Evolutionary conservation across 1,140 invertebrate genomes (phyloP).

Genomic region (Chrysopa pallens): DNA sequence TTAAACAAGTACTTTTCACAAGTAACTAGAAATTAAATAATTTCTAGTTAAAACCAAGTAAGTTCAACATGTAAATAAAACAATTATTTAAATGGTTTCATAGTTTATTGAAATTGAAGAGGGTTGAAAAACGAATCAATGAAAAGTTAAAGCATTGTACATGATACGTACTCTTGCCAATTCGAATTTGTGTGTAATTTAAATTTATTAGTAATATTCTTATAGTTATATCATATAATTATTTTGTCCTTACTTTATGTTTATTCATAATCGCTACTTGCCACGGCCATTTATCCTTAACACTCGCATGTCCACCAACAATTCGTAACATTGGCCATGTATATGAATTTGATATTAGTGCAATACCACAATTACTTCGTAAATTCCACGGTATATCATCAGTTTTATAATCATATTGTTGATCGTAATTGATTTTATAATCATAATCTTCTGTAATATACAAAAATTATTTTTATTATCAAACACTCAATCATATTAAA

Average conservation of each 20-base stretch:
- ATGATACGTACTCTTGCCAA: no score
- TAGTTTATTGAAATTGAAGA: no score
- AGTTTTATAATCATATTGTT: background rate
- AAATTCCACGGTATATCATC: background rate
- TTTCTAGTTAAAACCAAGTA: no score
- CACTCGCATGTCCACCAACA: slow-evolving; percentile 63
- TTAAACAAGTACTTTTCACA: no score
- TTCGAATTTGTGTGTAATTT: no score
- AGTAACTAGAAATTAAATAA: no score
- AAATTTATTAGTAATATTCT: no score
- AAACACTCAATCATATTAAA: background rate
- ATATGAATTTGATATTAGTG: background rate
- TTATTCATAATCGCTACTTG: slow-evolving; percentile 77
- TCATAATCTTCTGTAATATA: background rate
- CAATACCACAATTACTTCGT: background rate
- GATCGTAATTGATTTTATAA: background rate
- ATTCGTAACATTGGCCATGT: slow-evolving; percentile 45
- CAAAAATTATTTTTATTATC: background rate
- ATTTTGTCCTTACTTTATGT: slow-evolving; percentile 39
- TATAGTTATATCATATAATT: no score
- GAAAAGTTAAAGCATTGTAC: no score
- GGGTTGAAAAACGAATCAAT: no score
- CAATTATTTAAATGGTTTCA: no score
- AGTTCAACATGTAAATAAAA: no score
- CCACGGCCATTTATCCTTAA: slow-evolving; percentile 79